These are phyloP conservation scores for Kradibia gibbosae DNA, from an alignment of 1,140 invertebrate genomes.

Conservation along the genomic window DNA sequence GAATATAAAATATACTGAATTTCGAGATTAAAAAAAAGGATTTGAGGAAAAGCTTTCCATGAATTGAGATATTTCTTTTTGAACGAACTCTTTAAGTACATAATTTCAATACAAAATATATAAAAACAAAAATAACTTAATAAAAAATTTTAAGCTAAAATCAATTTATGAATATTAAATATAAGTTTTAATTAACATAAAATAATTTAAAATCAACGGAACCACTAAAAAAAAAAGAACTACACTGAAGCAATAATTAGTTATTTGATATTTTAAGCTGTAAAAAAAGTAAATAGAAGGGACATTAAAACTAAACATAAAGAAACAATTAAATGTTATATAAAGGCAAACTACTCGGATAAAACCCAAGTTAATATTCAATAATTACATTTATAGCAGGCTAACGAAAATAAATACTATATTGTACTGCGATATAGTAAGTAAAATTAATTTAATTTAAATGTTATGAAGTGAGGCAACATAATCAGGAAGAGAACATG, in stretches of 20 bases:
- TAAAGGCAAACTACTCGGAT: background rate
- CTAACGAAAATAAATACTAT: conserved; percentile 51
- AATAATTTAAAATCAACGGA: conserved; percentile 10
- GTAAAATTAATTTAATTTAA: conserved; percentile 46
- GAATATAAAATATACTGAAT: conserved; percentile 21
- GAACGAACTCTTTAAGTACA: conserved; percentile 35
- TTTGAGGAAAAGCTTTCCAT: background rate
- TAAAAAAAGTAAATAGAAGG: conserved; percentile 2
- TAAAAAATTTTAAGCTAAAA: conserved; percentile 18
- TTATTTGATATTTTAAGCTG: background rate
- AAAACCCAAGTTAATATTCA: conserved; percentile 11
- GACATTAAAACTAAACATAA: background rate
- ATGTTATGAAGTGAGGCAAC: conserved; percentile 18
- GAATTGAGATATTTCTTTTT: background rate
- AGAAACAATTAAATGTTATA: conserved; percentile 17
- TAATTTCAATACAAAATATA: conserved; percentile 32
- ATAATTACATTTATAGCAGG: conserved; percentile 31
- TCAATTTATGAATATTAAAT: conserved; percentile 15
- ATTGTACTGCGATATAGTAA: conserved; percentile 47
- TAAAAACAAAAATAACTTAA: conserved; percentile 29
- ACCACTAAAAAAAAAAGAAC: background rate
- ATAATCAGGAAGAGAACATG: conserved; percentile 34
- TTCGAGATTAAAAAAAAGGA: background rate
- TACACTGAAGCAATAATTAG: background rate
- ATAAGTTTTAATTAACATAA: conserved; percentile 24